A percentile compares a stretch with the other conserved stretches of the same genome.
These are phyloP conservation scores for Hippocampus guttulatus DNA, from an alignment of 2,113 vertebrate species.

Conservation along the genomic window DNA sequence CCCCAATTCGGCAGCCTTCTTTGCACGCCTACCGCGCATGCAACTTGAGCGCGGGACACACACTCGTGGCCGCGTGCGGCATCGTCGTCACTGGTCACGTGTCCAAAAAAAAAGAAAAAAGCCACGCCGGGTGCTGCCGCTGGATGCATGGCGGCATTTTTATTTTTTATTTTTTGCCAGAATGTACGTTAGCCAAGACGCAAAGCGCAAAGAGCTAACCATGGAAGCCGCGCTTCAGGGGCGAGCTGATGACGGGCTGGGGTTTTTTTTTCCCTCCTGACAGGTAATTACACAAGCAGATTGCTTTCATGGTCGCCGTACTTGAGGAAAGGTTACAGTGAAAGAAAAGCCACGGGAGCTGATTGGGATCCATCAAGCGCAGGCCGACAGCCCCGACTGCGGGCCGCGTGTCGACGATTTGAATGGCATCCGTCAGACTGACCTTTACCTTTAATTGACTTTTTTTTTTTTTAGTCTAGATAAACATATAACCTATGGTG, in stretches of 20 bases:
- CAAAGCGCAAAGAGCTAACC: constrained; percentile 33
- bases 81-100: neutral
- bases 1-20: constrained; percentile 39
- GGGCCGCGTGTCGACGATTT: neutral
- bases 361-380: constrained; percentile 47
- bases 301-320: constrained; percentile 64
- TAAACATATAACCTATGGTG: constrained; percentile 20
- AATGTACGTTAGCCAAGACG: constrained; percentile 1
- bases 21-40: constrained; percentile 32
- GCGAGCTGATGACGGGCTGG: constrained; percentile 53
- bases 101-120: neutral
- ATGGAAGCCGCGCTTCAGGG: constrained; percentile 28
- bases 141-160: no score
- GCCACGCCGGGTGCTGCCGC: no score
- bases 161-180: no score
- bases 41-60: constrained; percentile 38
- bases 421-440: constrained; percentile 26
- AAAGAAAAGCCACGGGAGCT: constrained; percentile 39
- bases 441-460: neutral
- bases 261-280: constrained; percentile 53
- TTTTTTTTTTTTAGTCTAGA: neutral
- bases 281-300: constrained; percentile 75
- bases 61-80: no score
- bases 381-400: constrained; percentile 4
- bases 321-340: constrained; percentile 67